These are phyloP conservation scores for Xenopus laevis DNA, from an alignment of 2,113 vertebrate genomes.

Conservation along the genomic window DNA sequence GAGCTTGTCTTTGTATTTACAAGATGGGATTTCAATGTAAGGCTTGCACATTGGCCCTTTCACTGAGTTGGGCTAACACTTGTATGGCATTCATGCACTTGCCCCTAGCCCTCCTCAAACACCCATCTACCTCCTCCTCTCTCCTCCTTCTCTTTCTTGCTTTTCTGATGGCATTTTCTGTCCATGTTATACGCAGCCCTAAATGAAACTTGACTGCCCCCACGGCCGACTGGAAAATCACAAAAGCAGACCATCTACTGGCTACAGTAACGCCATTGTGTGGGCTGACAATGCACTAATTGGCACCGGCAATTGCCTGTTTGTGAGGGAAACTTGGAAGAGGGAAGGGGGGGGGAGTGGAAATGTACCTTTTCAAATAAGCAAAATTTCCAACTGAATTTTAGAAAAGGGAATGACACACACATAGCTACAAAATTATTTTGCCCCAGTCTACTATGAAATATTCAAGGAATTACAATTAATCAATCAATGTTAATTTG, in stretches of 20 bases:
- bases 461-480: too few relatives aligned
- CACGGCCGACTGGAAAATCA: conserved; percentile 88
- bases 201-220: conserved; percentile 96
- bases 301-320: conserved; percentile 82
- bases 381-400: conserved; percentile 59
- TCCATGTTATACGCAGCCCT: conserved; percentile 77
- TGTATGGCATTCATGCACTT: conserved; percentile 59
- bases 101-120: conserved; percentile 33
- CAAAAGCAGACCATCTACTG: conserved; percentile 78
- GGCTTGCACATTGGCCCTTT: conserved; percentile 62
- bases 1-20: conserved; percentile 61
- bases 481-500: background rate
- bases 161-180: conserved; percentile 84
- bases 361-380: conserved; percentile 75
- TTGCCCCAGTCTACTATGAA: background rate
- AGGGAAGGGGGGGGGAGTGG: conserved; percentile 51
- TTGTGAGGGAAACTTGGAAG: conserved; percentile 49
- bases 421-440: conserved; percentile 1
- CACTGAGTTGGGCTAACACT: conserved; percentile 57
- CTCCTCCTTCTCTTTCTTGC: conserved; percentile 64
- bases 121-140: conserved; percentile 21
- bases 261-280: conserved; percentile 91
- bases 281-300: conserved; percentile 88
- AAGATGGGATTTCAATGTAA: conserved; percentile 57
- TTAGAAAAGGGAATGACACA: conserved; percentile 45